Percentiles rank a stretch among this genome's conserved stretches.
Conservation (phyloP, 2,797 vertebrate species). For the Petrocephalus schoutedeni region DNA sequence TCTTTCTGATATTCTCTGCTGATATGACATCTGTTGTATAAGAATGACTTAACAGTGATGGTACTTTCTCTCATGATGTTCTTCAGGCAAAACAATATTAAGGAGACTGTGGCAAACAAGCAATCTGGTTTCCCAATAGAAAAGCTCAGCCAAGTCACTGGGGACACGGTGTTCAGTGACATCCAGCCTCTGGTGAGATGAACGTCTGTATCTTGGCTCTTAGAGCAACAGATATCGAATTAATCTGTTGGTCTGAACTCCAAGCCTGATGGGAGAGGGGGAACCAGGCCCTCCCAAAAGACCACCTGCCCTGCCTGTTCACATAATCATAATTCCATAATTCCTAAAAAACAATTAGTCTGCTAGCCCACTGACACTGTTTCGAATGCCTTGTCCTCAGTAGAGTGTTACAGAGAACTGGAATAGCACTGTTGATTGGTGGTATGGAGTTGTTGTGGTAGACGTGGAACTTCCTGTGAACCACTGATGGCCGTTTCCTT, state of each 20-base stretch:
- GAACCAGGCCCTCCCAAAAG: background rate
- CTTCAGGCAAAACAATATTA: slow-evolving; percentile 24
- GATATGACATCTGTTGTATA: background rate
- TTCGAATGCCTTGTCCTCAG: background rate
- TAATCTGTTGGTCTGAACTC: background rate
- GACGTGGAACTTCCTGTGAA: background rate
- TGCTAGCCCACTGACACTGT: background rate
- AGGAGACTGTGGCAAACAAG: slow-evolving; percentile 25
- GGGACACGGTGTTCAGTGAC: slow-evolving; percentile 32
- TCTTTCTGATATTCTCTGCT: background rate
- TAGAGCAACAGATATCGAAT: background rate
- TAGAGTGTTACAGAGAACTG: background rate
- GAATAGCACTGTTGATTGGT: background rate
- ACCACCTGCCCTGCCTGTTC: background rate
- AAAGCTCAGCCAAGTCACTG: slow-evolving; percentile 16
- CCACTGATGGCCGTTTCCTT: background rate
- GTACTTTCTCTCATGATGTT: background rate
- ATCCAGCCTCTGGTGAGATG: slow-evolving; percentile 34
- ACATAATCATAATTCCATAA: background rate
- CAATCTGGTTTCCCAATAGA: slow-evolving; percentile 27
- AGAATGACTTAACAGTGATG: background rate
- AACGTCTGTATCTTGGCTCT: background rate
- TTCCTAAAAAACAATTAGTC: background rate
- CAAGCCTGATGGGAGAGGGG: background rate
- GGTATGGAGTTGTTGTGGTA: background rate